These are phyloP conservation scores for Drymonia ruficornis DNA, from an alignment of 2,888 invertebrate genomes.

Conservation along the genomic window DNA sequence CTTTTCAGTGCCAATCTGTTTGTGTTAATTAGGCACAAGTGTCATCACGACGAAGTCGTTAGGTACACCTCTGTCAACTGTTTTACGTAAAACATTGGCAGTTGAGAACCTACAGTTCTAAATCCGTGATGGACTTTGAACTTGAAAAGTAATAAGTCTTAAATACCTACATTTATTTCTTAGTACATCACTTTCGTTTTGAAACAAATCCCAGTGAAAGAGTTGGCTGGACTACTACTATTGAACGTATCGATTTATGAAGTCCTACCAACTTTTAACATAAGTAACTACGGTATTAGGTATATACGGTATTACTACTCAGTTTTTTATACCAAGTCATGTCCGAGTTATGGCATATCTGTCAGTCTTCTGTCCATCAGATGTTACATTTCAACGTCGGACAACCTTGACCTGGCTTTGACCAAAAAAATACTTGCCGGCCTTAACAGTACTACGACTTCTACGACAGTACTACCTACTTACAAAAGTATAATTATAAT, in stretches of 20 bases:
- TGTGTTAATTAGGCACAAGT: not conserved
- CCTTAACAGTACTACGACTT: conserved; percentile 7
- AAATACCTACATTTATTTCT: too few relatives aligned
- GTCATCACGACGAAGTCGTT: not conserved
- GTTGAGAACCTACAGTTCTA: not conserved
- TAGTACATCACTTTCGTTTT: too few relatives aligned
- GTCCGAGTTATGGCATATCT: not conserved
- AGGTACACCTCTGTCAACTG: not conserved
- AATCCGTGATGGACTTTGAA: not conserved
- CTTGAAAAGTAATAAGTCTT: not conserved
- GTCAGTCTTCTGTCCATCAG: conserved; percentile 5
- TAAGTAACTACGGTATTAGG: not conserved
- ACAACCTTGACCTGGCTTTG: not conserved
- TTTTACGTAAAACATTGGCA: not conserved
- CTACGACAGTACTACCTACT: not conserved
- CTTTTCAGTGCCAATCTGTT: too few relatives aligned
- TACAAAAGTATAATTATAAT: too few relatives aligned
- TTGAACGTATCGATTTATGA: not conserved
- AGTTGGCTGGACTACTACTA: too few relatives aligned
- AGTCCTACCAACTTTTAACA: not conserved
- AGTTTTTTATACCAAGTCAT: not conserved
- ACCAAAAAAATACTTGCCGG: not conserved
- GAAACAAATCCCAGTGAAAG: too few relatives aligned
- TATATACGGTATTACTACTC: not conserved
- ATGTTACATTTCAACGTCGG: not conserved